Conservation (phyloP, 2,113 vertebrate genomes). For the Scortum barcoo region DNA sequence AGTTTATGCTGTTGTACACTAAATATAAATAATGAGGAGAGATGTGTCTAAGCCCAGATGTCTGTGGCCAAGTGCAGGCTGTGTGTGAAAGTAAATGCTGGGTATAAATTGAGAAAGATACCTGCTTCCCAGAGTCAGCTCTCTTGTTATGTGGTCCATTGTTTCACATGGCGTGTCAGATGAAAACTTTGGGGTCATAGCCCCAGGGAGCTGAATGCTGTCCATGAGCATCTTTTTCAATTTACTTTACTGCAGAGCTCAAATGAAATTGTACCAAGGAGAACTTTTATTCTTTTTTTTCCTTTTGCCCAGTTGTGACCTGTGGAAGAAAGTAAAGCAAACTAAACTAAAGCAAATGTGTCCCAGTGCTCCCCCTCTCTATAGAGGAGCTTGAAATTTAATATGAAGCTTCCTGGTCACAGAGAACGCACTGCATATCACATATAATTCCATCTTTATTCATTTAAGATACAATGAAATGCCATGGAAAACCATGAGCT, state of each 20-base stretch:
- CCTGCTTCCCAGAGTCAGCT: slow-evolving; percentile 43
- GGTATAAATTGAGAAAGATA: slow-evolving; percentile 58
- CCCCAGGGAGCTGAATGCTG: slow-evolving; percentile 43
- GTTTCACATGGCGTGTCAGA: slow-evolving; percentile 52
- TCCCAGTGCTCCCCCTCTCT: slow-evolving; percentile 12
- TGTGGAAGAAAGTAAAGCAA: slow-evolving; percentile 36
- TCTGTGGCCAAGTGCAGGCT: slow-evolving; percentile 50
- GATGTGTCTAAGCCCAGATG: slow-evolving; percentile 48
- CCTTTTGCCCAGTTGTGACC: slow-evolving; percentile 33
- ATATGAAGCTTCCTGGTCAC: slow-evolving; percentile 30
- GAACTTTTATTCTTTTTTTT: slow-evolving; percentile 22
- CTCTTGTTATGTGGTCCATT: slow-evolving; percentile 57
- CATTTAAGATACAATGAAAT: slow-evolving; percentile 20
- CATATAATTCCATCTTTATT: slow-evolving; percentile 40
- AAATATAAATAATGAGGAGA: slow-evolving; percentile 72
- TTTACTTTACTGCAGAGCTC: slow-evolving; percentile 45
- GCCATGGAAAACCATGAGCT: slow-evolving; percentile 35
- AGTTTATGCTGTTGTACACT: slow-evolving; percentile 52
- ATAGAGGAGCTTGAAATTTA: slow-evolving; percentile 35
- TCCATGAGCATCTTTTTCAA: slow-evolving; percentile 63
- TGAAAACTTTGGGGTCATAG: slow-evolving; percentile 64
- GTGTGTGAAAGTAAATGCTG: slow-evolving; percentile 47
- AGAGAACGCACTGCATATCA: slow-evolving; percentile 1
- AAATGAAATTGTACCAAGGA: slow-evolving; percentile 50
- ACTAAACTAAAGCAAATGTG: slow-evolving; percentile 40